Base-by-base conservation (phyloP, 2,888 invertebrate species). In the Drosophila atroscutellata region DNA sequence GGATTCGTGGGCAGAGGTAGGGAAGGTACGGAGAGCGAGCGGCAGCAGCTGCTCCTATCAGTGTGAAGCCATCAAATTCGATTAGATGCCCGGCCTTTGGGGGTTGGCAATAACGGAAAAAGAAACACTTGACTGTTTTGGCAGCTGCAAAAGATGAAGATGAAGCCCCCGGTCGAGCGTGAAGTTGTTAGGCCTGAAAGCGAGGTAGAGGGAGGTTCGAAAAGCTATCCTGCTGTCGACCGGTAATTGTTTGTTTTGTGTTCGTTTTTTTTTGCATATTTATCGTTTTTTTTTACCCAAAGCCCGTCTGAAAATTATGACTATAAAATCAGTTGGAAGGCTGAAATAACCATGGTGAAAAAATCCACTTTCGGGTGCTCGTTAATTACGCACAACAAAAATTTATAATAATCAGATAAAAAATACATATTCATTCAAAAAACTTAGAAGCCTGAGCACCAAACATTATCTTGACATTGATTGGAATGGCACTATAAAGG, bases 11-110 rank as follows among this genome's bases (percentile, higher is more conserved):
- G 47, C 59, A 56, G 47, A 57, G 59, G 26, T 4, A 64, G 64
- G 71, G 54, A 42, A 61, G 56, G 70, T 26, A 67, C 15, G 56
- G 15, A 73, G 71, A 64, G 72, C 63, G 52, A 75, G 75, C 56
- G 59, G 50, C 54, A 72, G 79, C 90, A 89, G 90, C 90, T 91
- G 91, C 78, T 75, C 75, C 89, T 91, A 91, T 91, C 91, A 91
- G 90, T 91, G 91, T 90, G 87, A 91, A 91, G 86, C 81, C 80
- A 91, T 91, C 90, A 80, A 78, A 90, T 90, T 90, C 91, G 89
- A 89, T 90, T 90, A 91, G 91, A 78, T 72, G 72, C 51, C 42
- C 62, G 60, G 42, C 78, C 78, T 50, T 61, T 67, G 56, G 75
- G 72, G 66, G 80, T 62, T 66, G 76, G 80, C 76, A 79, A 72